Conservation (phyloP, 2,888 invertebrate genomes). For the Actias luna region DNA sequence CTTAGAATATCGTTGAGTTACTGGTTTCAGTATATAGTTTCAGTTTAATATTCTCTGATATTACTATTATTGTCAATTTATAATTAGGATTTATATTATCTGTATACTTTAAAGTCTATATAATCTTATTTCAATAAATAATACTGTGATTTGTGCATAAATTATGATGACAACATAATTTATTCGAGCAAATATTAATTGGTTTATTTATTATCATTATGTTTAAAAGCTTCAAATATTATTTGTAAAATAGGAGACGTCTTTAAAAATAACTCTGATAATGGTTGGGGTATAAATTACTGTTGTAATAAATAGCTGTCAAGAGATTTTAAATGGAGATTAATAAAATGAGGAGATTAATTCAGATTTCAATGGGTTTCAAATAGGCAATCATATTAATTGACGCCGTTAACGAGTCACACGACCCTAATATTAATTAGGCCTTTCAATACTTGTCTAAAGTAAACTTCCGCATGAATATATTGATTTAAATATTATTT, state of each 20-base stretch:
- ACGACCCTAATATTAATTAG: constrained; percentile 9
- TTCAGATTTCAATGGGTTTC: constrained; percentile 45
- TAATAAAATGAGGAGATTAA: constrained; percentile 48
- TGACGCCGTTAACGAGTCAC: constrained; percentile 24
- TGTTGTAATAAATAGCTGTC: constrained; percentile 7
- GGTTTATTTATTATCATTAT: too few species aligned
- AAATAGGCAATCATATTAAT: constrained; percentile 41
- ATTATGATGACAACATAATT: too few species aligned
- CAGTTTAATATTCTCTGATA: neutral
- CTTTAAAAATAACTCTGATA: neutral
- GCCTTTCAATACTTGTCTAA: neutral
- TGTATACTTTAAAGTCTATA: too few species aligned
- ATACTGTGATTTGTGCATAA: too few species aligned
- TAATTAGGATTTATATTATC: too few species aligned
- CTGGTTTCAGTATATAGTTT: neutral
- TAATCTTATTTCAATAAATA: too few species aligned
- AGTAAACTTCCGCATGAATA: neutral
- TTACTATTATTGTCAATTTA: too few species aligned
- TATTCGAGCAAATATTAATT: too few species aligned
- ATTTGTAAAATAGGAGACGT: neutral
- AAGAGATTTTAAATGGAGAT: constrained; percentile 41
- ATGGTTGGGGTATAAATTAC: neutral
- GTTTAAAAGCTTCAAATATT: neutral
- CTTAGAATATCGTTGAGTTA: neutral
- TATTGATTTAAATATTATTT: neutral